Evolutionary conservation across 2,888 invertebrate species (phyloP), one percentile per base, ranked within the genome.

Genomic region (Lymantria monacha): DNA sequence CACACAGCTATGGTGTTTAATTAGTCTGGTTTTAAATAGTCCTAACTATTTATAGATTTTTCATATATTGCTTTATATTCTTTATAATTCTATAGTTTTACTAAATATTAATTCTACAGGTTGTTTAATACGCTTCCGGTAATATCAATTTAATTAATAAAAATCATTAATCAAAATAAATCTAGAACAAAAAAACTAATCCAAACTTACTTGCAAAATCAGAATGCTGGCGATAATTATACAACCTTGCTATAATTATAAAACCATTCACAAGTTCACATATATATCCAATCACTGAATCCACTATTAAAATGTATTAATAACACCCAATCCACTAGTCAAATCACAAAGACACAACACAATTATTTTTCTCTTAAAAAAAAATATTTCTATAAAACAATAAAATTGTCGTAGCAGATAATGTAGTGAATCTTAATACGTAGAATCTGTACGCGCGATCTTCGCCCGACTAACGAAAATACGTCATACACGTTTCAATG

Each of bases 211-310:
- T 59, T 61, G 61, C 0, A 22, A 10, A 44, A 42, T 55, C 50
- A 15, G 40, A 48, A 66, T 69, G 33, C 43, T 60, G 56, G 57
- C 22, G 53, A 47, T 42, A 33, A 44, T 43, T 9, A 12, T 46
- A 14, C 13, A 14, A 43, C n/a, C 12, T 11, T 22, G 22, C 22
- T 5, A 45, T 44, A 53, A 51, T 51, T 45, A n/a, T 48, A 51
- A 30, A 55, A 63, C 46, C 45, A 69, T 60, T 53, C 70, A 69
- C 68, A 53, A 60, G 53, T 63, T 69, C 59, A 59, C 49, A 47
- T 51, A 57, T 51, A 46, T 30, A 62, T 61, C 53, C 48, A 68
- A 57, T 57, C 68, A 69, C 70, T 49, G 53, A 55, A 61, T 48
- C 47, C 55, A 58, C 54, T 53, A 44, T 59, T 56, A 36, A 50